A percentile compares a stretch with the other conserved stretches of the same genome.
phyloP scores from a whole-genome alignment of 2,888 invertebrate genomes.

The Leucophenga maculata region DNA sequence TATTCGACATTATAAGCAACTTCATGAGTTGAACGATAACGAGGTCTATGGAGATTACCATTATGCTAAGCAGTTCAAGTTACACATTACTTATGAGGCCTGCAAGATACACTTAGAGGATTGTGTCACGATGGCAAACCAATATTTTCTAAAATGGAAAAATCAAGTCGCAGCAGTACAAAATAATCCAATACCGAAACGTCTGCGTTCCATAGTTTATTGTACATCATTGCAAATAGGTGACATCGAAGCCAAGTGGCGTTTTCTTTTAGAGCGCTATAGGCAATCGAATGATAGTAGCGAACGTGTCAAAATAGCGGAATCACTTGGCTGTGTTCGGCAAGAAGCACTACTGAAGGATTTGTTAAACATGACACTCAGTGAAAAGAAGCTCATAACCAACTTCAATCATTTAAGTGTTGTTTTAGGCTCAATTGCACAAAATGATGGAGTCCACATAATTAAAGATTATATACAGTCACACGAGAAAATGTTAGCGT shows the following conservation, averaged over 20 bases:
- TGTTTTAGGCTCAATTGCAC: background rate
- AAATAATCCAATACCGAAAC: constrained; percentile 2
- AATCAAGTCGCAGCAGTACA: background rate
- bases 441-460: background rate
- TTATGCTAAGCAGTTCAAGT: constrained; percentile 75
- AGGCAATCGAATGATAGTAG: background rate
- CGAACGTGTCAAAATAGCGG: background rate
- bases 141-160: background rate
- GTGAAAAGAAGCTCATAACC: background rate
- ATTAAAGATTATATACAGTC: background rate
- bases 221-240: constrained; percentile 80
- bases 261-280: constrained; percentile 78
- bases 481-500: background rate
- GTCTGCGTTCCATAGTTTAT: constrained; percentile 78
- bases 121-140: background rate
- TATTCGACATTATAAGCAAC: background rate
- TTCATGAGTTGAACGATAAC: background rate
- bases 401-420: background rate
- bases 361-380: background rate
- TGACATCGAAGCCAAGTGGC: constrained; percentile 78
- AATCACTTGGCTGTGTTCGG: background rate
- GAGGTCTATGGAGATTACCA: constrained; percentile 36
- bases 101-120: constrained; percentile 72
- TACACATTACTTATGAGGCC: constrained; percentile 68
- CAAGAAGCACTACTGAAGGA: background rate